Percentiles rank a stretch among this genome's conserved stretches.
These are phyloP conservation scores for Macaca mulatta DNA, from an alignment of 2,113 vertebrate species.

Conservation along the genomic window DNA sequence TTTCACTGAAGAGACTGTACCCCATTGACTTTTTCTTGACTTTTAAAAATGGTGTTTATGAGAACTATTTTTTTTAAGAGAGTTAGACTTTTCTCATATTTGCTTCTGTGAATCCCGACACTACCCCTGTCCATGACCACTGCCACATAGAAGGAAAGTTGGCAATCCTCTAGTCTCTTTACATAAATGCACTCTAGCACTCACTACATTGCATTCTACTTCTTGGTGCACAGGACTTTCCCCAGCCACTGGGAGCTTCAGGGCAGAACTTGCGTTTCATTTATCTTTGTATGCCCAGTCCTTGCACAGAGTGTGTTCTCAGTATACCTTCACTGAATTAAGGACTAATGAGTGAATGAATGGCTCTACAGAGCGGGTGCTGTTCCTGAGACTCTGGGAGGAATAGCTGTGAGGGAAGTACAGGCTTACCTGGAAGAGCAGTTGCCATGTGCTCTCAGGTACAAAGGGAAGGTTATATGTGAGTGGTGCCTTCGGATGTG, in stretches of 20 bases:
- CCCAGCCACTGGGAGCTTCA: background rate
- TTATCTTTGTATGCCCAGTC: background rate
- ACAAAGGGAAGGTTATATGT: background rate
- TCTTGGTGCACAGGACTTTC: background rate
- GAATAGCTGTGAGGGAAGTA: background rate
- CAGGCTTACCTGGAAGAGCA: background rate
- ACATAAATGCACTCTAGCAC: background rate
- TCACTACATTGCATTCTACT: background rate
- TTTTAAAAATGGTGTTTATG: background rate
- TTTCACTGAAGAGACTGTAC: background rate
- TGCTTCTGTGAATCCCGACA: background rate
- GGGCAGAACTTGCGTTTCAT: background rate
- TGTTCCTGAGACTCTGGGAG: background rate
- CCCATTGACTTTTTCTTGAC: background rate
- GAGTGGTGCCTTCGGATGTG: background rate
- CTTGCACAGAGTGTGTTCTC: background rate
- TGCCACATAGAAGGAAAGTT: background rate
- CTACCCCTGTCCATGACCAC: too few species aligned
- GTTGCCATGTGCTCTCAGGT: background rate
- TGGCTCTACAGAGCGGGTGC: background rate
- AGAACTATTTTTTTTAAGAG: background rate
- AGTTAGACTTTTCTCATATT: background rate
- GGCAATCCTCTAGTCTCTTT: background rate
- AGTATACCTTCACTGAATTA: background rate
- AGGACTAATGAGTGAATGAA: background rate